These are phyloP conservation scores for Muscicapa comitata DNA, from an alignment of 2,797 vertebrate genomes.

Conservation along the genomic window DNA sequence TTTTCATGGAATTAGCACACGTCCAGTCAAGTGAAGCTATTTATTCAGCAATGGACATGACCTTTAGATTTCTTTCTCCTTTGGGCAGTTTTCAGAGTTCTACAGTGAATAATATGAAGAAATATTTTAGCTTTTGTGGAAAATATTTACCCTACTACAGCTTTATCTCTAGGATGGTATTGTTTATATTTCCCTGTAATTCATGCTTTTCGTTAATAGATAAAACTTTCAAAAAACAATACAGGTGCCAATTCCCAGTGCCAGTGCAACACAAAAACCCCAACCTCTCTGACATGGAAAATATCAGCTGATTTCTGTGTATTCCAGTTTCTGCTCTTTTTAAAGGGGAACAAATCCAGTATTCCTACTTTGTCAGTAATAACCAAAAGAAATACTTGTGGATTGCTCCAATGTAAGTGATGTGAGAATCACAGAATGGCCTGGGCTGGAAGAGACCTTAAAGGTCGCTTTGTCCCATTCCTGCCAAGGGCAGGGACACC, in stretches of 20 bases:
- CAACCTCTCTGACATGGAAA: not conserved
- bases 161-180: not conserved
- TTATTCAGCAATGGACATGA: not conserved
- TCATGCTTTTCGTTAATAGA: not conserved
- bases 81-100: not conserved
- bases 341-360: not conserved
- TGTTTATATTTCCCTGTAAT: not conserved
- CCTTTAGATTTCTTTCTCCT: not conserved
- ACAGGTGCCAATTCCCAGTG: not conserved
- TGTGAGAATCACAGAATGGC: not conserved
- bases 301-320: not conserved
- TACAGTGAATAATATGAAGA: not conserved
- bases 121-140: not conserved
- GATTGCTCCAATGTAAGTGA: not conserved
- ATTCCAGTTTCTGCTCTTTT: not conserved
- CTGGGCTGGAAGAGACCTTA: not conserved
- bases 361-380: not conserved
- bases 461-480: fast-evolving
- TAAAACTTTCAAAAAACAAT: not conserved
- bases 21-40: not conserved
- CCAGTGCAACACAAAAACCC: not conserved
- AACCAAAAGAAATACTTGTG: not conserved
- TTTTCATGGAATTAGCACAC: not conserved
- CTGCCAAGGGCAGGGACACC: not conserved
- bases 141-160: not conserved